Evolutionary conservation across 92 coral and sea anemone genomes (phyloP), one percentile per base, ranked within the genome.

Genomic region (Actinostola sp.): DNA sequence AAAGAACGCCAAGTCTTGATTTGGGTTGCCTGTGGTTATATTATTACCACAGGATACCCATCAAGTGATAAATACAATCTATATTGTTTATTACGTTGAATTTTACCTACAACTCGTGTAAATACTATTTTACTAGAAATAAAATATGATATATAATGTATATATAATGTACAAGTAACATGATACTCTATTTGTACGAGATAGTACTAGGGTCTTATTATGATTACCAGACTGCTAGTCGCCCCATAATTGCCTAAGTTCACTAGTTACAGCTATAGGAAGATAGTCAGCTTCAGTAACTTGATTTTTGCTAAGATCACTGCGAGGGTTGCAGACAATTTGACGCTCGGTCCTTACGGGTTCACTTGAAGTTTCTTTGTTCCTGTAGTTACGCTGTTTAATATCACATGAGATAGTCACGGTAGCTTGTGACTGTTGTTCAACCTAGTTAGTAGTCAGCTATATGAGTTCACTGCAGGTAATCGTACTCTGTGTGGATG

Each of bases 1-100:
- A 85, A 68, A 68, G 61, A 50, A 68, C 38, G 17, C 61, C 16
- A 27, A 31, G 15, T 32, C 35, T 21, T 68, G 36, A 43, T 34
- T n/a, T 51, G 63, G 39, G 39, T 13, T 30, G 2, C 63, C 39
- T 57, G 17, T 57, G 63, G 63, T 4, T 4, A 4, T 4, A 4
- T 4, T 36, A 36, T 36, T 36, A 16, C 15, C 3, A 53, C 59
- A 25, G 8, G 21, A 36, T 4, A 11, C 11, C 6, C 42, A 4
- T 36, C 4, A 36, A 36, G 42, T 11, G 6, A 36, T 11, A 4
- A 36, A 36, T 4, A 36, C n/a, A n/a, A n/a, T n/a, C n/a, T n/a
- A n/a, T n/a, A n/a, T n/a, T n/a, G n/a, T n/a, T n/a, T n/a, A n/a
- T n/a, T n/a, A n/a, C n/a, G n/a, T n/a, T n/a, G 11, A 36, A 36